phyloP scores from a whole-genome alignment of 30 jellyfish, hydroid and myxozoan species.

The Chrysaora quinquecirrha region DNA sequence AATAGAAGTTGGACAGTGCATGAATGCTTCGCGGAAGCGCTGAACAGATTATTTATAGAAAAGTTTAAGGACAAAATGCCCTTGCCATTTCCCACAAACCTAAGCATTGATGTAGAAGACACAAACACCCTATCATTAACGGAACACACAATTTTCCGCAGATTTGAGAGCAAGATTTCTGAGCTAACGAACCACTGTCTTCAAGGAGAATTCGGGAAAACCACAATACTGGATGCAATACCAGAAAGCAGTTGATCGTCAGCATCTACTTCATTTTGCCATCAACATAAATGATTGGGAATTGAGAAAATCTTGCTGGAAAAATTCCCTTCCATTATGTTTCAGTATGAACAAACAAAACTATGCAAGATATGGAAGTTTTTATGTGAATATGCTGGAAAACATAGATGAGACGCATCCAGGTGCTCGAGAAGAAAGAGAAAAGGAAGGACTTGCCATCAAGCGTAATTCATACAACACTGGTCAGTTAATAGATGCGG shows the following conservation, averaged over 20 bases:
- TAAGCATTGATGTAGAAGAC: conserved; percentile 18
- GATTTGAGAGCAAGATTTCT: conserved; percentile 12
- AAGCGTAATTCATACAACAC: conserved; percentile 19
- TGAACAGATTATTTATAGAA: conserved; percentile 31
- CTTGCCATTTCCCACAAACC: conserved; percentile 33
- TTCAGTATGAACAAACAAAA: conserved; percentile 45
- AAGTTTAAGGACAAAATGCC: conserved; percentile 20
- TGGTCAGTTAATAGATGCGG: conserved; percentile 43
- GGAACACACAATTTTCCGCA: conserved; percentile 17
- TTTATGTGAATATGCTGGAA: conserved; percentile 43
- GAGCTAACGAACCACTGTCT: conserved; percentile 32
- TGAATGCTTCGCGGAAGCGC: conserved; percentile 37
- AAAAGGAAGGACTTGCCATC: conserved; percentile 51
- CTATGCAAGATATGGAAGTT: conserved; percentile 42
- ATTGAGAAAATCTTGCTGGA: conserved; percentile 26
- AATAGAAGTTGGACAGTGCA: conserved; percentile 53
- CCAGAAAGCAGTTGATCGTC: conserved; percentile 56
- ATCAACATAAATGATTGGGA: conserved; percentile 22
- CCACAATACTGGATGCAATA: conserved; percentile 43
- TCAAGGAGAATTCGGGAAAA: conserved; percentile 50
- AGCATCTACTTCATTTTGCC: conserved; percentile 46
- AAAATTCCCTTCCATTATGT: conserved; percentile 42
- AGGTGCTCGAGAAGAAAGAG: conserved; percentile 57
- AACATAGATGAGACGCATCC: conserved; percentile 43
- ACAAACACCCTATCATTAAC: conserved; percentile 20